Evolutionary conservation across 2,113 vertebrate species (phyloP).

Genomic region (Gallinago undulata): DNA sequence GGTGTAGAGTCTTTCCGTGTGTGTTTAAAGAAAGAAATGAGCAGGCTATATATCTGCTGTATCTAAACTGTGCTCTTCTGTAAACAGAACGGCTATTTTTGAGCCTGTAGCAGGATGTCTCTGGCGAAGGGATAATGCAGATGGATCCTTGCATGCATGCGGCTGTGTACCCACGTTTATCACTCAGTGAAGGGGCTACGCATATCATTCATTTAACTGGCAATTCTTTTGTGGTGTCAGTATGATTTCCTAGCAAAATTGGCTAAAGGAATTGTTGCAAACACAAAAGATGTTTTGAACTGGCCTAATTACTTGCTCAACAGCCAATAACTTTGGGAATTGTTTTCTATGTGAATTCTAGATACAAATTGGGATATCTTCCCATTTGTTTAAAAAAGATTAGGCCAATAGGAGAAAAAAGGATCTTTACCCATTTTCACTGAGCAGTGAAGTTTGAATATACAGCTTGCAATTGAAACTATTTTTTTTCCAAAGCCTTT

Average conservation of each 20-base stretch:
- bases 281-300: constrained; percentile 52
- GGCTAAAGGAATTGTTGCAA: constrained; percentile 52
- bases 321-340: constrained; percentile 54
- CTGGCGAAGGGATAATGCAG: neutral
- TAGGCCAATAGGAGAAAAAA: constrained; percentile 60
- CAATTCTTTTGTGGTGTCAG: constrained; percentile 33
- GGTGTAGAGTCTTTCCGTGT: neutral
- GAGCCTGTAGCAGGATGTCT: constrained; percentile 41
- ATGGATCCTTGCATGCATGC: neutral
- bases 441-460: constrained; percentile 71
- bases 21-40: constrained; percentile 41
- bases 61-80: neutral
- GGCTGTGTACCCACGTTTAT: neutral
- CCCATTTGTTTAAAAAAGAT: constrained; percentile 64
- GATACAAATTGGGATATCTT: constrained; percentile 51
- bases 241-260: constrained; percentile 32
- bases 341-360: constrained; percentile 34
- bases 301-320: constrained; percentile 58
- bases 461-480: constrained; percentile 65
- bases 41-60: neutral
- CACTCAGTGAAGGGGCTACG: neutral
- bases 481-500: constrained; percentile 67
- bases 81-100: constrained; percentile 42
- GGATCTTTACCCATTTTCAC: constrained; percentile 58
- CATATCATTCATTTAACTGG: constrained; percentile 10